These are phyloP conservation scores for Carcina quercana DNA, from an alignment of 2,888 invertebrate species.

Conservation along the genomic window DNA sequence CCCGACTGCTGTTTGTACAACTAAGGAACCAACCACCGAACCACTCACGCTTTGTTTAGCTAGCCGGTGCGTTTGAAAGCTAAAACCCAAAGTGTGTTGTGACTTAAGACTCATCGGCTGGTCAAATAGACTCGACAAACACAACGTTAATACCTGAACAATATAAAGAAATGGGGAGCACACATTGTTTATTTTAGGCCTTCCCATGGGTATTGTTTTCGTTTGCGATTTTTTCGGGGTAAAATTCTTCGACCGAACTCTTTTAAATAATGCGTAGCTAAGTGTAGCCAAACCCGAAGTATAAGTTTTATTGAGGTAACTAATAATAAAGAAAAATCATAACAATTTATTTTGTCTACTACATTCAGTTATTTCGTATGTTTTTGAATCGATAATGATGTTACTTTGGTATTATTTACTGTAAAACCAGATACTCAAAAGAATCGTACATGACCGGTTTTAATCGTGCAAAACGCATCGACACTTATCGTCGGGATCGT, in stretches of 20 bases:
- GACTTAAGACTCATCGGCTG: conserved; percentile 65
- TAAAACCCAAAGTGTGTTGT: conserved; percentile 73
- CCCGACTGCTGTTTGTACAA: conserved; percentile 52
- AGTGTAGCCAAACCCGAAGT: too few species aligned
- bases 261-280: too few species aligned
- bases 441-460: conserved; percentile 10
- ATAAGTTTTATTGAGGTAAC: conserved; percentile 5
- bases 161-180: conserved; percentile 69
- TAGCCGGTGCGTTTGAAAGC: conserved; percentile 68
- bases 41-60: conserved; percentile 58
- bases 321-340: conserved; percentile 8
- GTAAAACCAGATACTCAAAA: too few species aligned
- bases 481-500: conserved; percentile 46
- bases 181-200: conserved; percentile 40
- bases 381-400: too few species aligned
- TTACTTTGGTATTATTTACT: too few species aligned
- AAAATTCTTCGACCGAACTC: too few species aligned
- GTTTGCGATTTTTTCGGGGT: conserved; percentile 4
- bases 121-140: conserved; percentile 58
- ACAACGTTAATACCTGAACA: conserved; percentile 62
- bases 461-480: conserved; percentile 26
- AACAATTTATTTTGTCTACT: too few species aligned
- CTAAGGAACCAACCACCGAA: conserved; percentile 52
- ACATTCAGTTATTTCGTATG: too few species aligned
- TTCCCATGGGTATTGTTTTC: conserved; percentile 40